phyloP scores from a whole-genome alignment of 2,797 vertebrate species.

The Cyprinella venusta region DNA sequence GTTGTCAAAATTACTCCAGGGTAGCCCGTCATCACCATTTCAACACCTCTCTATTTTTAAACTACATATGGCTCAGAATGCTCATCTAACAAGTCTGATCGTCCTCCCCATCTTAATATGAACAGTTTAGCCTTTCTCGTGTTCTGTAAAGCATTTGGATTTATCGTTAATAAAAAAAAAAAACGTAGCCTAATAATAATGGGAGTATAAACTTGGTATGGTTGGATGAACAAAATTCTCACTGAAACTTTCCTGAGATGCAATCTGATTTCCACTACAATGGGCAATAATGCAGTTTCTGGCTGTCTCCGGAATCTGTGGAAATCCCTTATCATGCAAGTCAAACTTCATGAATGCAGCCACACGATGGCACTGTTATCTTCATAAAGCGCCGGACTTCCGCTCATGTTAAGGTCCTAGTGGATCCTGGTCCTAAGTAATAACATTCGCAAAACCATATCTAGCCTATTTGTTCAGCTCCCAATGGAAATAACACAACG shows the following conservation, averaged over 20 bases:
- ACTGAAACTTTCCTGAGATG: not conserved
- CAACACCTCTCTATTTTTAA: conserved; percentile 35
- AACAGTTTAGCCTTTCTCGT: not conserved
- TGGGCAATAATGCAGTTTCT: not conserved
- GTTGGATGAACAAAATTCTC: too few species aligned
- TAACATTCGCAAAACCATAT: not conserved
- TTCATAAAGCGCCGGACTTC: not conserved
- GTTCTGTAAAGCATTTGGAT: not conserved
- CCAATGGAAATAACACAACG: not conserved
- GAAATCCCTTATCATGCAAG: not conserved
- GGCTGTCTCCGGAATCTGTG: not conserved
- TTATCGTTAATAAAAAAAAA: not conserved
- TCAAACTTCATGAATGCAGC: not conserved
- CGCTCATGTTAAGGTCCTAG: not conserved
- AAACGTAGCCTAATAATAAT: too few species aligned
- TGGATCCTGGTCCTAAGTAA: not conserved
- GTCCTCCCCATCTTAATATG: not conserved
- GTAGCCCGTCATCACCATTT: conserved; percentile 34
- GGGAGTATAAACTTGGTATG: not conserved
- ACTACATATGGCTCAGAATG: not conserved
- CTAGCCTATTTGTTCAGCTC: not conserved
- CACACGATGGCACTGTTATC: conserved; percentile 47
- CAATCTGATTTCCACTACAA: not conserved
- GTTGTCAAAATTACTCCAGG: conserved; percentile 26
- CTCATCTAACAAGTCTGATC: not conserved